Conservation (phyloP, 2,888 invertebrate genomes). For the Octodonta nipae region DNA sequence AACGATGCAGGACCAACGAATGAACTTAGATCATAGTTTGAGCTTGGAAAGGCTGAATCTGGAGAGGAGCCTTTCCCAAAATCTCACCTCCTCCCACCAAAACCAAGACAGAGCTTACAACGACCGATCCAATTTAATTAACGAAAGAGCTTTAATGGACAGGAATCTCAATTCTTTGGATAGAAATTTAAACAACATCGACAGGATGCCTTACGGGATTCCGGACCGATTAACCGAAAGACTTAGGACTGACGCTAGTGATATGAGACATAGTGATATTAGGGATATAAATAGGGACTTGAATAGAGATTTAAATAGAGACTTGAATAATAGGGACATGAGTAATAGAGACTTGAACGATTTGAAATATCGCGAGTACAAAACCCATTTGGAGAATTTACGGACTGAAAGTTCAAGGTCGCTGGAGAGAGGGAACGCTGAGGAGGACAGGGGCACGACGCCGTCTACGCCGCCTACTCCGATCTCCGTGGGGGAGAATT, state of each 20-base stretch:
- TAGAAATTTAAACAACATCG: slow-evolving; percentile 19
- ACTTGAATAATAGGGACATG: slow-evolving; percentile 4
- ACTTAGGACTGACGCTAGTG: slow-evolving; percentile 11
- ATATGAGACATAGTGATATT: slow-evolving; percentile 18
- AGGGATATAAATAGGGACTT: slow-evolving; percentile 10
- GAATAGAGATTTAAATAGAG: slow-evolving; percentile 7
- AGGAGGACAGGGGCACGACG: slow-evolving; percentile 24
- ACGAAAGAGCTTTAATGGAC: slow-evolving; percentile 25
- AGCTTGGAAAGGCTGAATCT: slow-evolving; percentile 29
- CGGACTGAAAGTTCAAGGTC: slow-evolving; percentile 28
- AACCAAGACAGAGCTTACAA: slow-evolving; percentile 15
- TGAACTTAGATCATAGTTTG: slow-evolving; percentile 25
- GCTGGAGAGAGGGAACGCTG: slow-evolving; percentile 20
- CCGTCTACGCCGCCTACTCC: slow-evolving; percentile 39
- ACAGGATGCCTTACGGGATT: slow-evolving; percentile 5
- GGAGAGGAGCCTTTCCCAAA: slow-evolving; percentile 27
- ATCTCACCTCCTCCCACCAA: slow-evolving; percentile 15
- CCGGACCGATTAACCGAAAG: background rate
- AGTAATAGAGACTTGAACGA: slow-evolving; percentile 25
- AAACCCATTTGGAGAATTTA: slow-evolving; percentile 34
- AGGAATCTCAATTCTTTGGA: slow-evolving; percentile 25
- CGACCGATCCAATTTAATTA: slow-evolving; percentile 11
- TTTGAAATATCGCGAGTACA: slow-evolving; percentile 35
- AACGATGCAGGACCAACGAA: slow-evolving; percentile 22
- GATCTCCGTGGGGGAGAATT: slow-evolving; percentile 35